These are phyloP conservation scores for Mungos mungo DNA, from an alignment of 2,113 vertebrate genomes.

Conservation along the genomic window DNA sequence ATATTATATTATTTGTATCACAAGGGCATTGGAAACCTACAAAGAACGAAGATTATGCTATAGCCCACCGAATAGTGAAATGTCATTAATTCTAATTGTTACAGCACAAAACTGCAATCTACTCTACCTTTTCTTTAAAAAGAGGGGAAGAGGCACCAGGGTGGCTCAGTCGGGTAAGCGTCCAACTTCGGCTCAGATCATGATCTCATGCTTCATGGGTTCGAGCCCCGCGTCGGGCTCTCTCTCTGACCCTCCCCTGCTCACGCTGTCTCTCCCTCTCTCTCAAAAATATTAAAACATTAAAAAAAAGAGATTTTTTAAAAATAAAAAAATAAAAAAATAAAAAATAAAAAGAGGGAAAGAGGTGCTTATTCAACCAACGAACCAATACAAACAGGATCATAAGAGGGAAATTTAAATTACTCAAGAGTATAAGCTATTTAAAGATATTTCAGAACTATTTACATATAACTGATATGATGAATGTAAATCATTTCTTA, in stretches of 20 bases:
- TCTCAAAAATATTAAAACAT: too few relatives aligned
- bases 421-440: slow-evolving; percentile 19
- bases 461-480: background rate
- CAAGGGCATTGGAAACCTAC: background rate
- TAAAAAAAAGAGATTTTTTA: too few relatives aligned
- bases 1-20: background rate
- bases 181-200: too few relatives aligned
- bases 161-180: too few relatives aligned
- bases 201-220: too few relatives aligned
- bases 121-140: background rate
- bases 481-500: background rate
- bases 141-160: too few relatives aligned
- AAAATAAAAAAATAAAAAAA: too few relatives aligned
- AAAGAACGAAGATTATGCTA: background rate
- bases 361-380: background rate
- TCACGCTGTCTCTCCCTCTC: too few relatives aligned
- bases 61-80: background rate
- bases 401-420: background rate
- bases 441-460: background rate
- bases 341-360: background rate
- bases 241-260: too few relatives aligned
- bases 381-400: background rate
- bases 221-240: too few relatives aligned
- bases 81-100: background rate
- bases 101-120: background rate